Base-by-base conservation (phyloP, 2,797 vertebrate species). In the Arvicola amphibius region DNA sequence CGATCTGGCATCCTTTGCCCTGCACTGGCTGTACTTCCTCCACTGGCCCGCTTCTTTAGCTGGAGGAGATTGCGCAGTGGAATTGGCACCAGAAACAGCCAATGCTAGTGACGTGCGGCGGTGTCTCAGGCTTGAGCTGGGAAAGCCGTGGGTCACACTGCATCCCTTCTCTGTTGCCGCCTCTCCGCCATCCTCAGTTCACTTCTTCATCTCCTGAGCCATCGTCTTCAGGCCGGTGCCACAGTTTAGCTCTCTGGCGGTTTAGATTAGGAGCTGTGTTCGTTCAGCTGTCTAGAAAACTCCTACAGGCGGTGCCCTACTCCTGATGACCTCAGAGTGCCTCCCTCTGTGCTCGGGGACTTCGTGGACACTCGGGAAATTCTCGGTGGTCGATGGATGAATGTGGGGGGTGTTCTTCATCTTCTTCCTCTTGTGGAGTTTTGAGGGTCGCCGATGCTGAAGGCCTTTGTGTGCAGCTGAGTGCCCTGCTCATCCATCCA, bases 31-130 rank as follows among this genome's bases (percentile, higher is more conserved):
- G 79, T 29, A 37, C 77, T 67, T 93, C 86, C 84, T 85, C 77
- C 29, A 12, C 78, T 67, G 78, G 90, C 69, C 69, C 34, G 32
- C 51, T 69, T 76, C 90, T 95, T 85, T 63, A 90, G 27, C 81
- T 92, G 78, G 61, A 94, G 48, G 87, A 46, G 7, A 65, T 85
- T 0, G 19, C 7, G 19, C 48, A 79, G 0, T 67, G 59, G 27
- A 79, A 73, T 76, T 37, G 51, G 79, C 65, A 95, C 83, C 21
- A 74, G 32, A 59, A 56, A 78, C 23, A 76, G 37, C 89, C 48
- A 56, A 34, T 21, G 73, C 77, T 8, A 0, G 11, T 37, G 43
- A 43, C 23, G 8, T 73, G 59, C 74, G 21, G 19, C 32, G 65
- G 29, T 34, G 25, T 19, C 25, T 34, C 73, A 94, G 53, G 67